Evolutionary conservation across 2,113 vertebrate genomes (phyloP), one percentile per base, ranked within the genome.

Genomic region (Struthio camelus): DNA sequence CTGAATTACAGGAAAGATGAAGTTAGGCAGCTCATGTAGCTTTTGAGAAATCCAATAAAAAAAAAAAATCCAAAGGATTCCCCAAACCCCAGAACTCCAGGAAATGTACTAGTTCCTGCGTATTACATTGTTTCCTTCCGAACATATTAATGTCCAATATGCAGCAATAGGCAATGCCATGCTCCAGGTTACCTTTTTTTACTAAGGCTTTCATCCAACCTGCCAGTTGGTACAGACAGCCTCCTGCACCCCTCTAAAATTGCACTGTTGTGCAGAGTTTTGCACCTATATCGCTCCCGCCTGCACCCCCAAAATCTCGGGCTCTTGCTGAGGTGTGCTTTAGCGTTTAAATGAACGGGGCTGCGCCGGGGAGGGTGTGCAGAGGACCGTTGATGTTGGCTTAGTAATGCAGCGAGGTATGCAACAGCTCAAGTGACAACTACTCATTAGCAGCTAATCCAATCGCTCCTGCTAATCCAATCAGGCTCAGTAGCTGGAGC

Each of bases 11-110:
- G 91, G 92, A 94, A 96, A 95, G 93, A 95, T 2, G 81, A 92
- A 67, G 85, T 93, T 94, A 96, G 93, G 91, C 91, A 94, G 87
- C 71, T 88, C 85, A 42, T 93, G 80, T 91, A 81, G 91, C 82
- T 97, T 97, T 94, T 94, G 87, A 97, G 95, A 96, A 94, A 97
- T 93, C 80, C 79, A 96, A 97, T 96, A 82, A 96, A 96, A 93
- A 65, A 65, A 97, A 91, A 72, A 36, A 53, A 86, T 93, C 85
- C 71, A 67, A 83, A 97, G 94, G 95, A 94, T 95, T 97, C 96
- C 94, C 95, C 85, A 95, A 97, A 90, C 85, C 93, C 93, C 91
- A 88, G 96, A 95, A 93, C 95, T 94, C 79, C 91, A 93, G 94
- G 87, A 95, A 97, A 94, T 83, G 75, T 80, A 64, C 87, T 93